Evolutionary conservation across 2,797 vertebrate genomes (phyloP).

Genomic region (Telmatherina bonti): DNA sequence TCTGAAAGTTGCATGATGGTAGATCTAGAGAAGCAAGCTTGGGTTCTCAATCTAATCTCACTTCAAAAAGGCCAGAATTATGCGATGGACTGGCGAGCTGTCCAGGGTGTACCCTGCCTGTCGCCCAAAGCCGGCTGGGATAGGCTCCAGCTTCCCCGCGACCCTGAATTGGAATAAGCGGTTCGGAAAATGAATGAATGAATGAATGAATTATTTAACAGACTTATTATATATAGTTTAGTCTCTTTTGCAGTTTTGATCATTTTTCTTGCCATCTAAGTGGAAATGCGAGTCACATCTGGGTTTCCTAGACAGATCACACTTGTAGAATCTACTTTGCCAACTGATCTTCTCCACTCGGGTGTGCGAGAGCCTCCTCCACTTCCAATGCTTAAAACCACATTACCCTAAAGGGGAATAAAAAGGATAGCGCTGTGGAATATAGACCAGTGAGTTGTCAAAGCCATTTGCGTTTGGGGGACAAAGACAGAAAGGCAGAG

Average conservation of each 20-base stretch:
- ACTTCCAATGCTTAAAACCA: constrained; percentile 73
- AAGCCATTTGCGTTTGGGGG: constrained; percentile 81
- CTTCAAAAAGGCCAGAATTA: no score
- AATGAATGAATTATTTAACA: not conserved
- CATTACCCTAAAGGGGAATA: constrained; percentile 87
- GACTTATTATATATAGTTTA: not conserved
- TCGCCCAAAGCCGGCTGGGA: no score
- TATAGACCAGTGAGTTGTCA: constrained; percentile 87
- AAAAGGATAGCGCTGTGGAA: constrained; percentile 82
- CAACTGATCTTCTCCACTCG: constrained; percentile 35
- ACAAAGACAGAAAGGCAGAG: constrained; percentile 42
- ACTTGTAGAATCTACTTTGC: constrained; percentile 61
- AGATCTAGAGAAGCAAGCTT: no score
- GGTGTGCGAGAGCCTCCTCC: constrained; percentile 54
- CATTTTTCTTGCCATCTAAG: no score
- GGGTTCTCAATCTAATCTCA: no score
- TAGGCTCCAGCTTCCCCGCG: no score
- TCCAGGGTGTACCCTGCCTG: no score
- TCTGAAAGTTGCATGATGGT: no score
- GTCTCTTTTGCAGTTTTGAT: not conserved
- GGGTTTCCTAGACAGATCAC: constrained; percentile 13
- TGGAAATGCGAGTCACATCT: constrained; percentile 15
- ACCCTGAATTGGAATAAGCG: no score
- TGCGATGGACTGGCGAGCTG: no score
- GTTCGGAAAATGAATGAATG: no score